These are phyloP conservation scores for Trichechus manatus DNA, from an alignment of 2,113 vertebrate genomes.

Conservation along the genomic window DNA sequence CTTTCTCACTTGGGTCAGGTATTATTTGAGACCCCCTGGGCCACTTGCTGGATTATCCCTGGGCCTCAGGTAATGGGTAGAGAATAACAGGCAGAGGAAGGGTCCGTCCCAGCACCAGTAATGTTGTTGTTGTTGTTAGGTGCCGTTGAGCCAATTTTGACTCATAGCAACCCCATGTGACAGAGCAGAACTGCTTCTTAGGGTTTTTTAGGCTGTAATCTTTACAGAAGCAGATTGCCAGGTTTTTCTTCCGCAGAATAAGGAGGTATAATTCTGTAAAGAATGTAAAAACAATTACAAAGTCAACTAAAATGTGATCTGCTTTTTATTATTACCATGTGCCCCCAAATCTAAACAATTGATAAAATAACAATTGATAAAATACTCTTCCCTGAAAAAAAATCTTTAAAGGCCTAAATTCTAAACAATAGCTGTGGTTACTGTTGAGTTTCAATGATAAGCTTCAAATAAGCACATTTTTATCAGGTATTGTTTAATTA, in stretches of 20 bases:
- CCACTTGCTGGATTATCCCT: background rate
- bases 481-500: background rate
- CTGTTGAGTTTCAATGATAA: background rate
- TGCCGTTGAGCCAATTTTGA: no score
- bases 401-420: background rate
- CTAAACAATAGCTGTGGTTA: background rate
- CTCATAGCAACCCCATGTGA: no score
- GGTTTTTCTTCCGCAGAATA: no score
- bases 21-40: background rate
- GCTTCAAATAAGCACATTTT: background rate
- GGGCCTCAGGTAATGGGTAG: background rate
- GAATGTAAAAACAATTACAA: background rate
- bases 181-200: no score
- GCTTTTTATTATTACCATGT: background rate
- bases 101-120: background rate
- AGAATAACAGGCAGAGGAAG: background rate
- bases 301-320: background rate
- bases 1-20: background rate
- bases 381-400: background rate
- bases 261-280: background rate
- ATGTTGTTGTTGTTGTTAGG: background rate
- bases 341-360: background rate
- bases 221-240: no score
- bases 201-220: no score
- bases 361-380: conserved; percentile 48